Evolutionary conservation across 2,888 invertebrate genomes (phyloP), one percentile per base, ranked within the genome.

Genomic region (Serrognathus titanus): DNA sequence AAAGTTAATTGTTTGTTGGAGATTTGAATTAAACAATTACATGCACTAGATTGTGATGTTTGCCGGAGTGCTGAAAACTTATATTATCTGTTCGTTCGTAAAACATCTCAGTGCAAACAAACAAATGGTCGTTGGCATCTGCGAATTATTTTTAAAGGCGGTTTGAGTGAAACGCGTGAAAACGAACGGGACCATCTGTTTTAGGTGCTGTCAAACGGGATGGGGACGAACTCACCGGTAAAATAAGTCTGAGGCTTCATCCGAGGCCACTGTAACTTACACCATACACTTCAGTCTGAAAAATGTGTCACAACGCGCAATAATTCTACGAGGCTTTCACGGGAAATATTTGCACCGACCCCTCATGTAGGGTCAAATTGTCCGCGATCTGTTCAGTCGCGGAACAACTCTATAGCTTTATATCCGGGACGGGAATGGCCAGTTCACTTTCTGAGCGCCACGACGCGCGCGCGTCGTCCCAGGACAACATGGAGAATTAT

Each of bases 231-330:
- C 63, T 63, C 57, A 63, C 63, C 63, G 55, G 60, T 60, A 53
- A 62, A 59, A 59, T 59, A 63, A 60, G 57, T 62, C 53, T 55
- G 48, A 64, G 72, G 73, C 69, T 74, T 76, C 79, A 79, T 79
- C 78, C 78, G 78, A 78, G 78, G 78, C 78, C 73, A 74, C 72
- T 73, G 66, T 71, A 68, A 71, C 70, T 78, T 75, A 78, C 77
- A 78, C 79, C 78, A 79, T 78, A 72, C 76, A 78, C 75, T 39
- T 31, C 10, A 40, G 38, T 31, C 12, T 24, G 35, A 38, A 38
- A 31, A 43, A 36, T 43, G 41, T 48, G 20, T 48, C 39, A 43
- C 43, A 37, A 36, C 43, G 43, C 38, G 24, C 41, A 24, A 11
- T 40, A 35, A 9, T 41, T 47, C 36, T 39, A 41, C 40, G 45